Evolutionary conservation across 2,113 vertebrate species (phyloP).

Genomic region (Pongo abelii): DNA sequence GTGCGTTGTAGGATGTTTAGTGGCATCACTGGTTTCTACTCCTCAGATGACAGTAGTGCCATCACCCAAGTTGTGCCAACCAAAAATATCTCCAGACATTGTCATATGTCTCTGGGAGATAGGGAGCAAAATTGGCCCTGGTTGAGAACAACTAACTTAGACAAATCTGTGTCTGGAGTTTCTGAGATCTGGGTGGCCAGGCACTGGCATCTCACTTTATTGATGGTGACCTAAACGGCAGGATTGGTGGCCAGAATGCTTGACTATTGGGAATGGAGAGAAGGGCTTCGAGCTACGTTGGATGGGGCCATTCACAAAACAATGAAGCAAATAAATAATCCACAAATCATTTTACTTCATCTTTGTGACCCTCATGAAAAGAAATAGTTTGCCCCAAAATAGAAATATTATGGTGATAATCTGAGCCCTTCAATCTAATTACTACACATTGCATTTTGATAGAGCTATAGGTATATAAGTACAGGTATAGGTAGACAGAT

Average conservation of each 20-base stretch:
- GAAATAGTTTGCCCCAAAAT: neutral
- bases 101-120: neutral
- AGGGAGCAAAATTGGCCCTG: neutral
- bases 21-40: neutral
- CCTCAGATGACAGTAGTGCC: neutral
- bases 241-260: neutral
- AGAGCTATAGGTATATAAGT: neutral
- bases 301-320: neutral
- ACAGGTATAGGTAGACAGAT: neutral
- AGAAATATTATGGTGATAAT: neutral
- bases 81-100: neutral
- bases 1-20: neutral
- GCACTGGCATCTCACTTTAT: neutral
- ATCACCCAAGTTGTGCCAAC: neutral
- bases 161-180: neutral
- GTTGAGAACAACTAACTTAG: neutral
- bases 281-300: neutral
- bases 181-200: neutral
- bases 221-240: neutral
- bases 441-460: neutral
- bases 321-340: neutral
- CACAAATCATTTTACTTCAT: neutral
- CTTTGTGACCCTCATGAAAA: neutral
- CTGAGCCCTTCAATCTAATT: neutral
- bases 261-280: neutral